Evolutionary conservation across 2,113 vertebrate species (phyloP).

Genomic region (Empidonax alnorum): DNA sequence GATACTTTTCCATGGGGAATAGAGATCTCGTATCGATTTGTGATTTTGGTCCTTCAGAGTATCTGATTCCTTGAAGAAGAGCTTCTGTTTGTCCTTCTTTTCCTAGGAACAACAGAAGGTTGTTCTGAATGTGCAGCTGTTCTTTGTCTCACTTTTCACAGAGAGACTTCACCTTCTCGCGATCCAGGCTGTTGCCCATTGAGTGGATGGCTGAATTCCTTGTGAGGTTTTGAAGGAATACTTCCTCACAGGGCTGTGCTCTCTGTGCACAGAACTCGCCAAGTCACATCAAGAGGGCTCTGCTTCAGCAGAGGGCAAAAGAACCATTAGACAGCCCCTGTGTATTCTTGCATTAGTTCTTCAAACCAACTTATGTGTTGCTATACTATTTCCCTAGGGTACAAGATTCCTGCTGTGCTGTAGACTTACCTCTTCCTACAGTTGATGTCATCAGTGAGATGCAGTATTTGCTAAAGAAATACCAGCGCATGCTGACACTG

Average conservation of each 20-base stretch:
- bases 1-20: not conserved
- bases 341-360: not conserved
- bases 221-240: not conserved
- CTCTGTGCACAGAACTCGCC: not conserved
- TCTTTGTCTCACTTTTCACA: not conserved
- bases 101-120: not conserved
- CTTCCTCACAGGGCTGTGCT: not conserved
- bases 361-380: not conserved
- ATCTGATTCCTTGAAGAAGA: not conserved
- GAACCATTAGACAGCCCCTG: not conserved
- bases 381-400: not conserved
- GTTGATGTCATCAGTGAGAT: not conserved
- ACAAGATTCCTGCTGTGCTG: not conserved
- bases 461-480: not conserved
- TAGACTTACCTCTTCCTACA: not conserved
- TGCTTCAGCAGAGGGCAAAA: not conserved
- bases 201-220: not conserved
- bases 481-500: not conserved
- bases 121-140: not conserved
- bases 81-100: not conserved
- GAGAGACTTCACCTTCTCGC: not conserved
- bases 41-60: not conserved
- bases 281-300: not conserved
- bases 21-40: not conserved
- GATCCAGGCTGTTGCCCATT: not conserved